Evolutionary conservation across 2,888 invertebrate species (phyloP).

Genomic region (Thysanoteuthis rhombus): DNA sequence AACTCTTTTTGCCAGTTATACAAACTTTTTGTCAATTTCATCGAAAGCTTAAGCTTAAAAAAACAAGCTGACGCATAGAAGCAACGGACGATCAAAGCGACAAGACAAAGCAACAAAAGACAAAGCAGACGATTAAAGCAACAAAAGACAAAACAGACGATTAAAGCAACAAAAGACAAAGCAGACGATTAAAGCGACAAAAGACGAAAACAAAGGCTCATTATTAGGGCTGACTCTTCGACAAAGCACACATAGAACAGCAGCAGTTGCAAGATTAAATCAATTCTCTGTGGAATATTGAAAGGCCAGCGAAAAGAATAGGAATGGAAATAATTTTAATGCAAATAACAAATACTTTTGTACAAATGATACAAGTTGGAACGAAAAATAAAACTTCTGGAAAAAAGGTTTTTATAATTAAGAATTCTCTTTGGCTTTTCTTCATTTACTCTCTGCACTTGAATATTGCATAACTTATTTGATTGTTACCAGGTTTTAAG

Average conservation of each 20-base stretch:
- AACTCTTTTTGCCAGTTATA: not conserved
- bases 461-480: not conserved
- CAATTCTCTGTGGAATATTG: not conserved
- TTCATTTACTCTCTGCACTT: not conserved
- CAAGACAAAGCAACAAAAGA: no score
- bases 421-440: not conserved
- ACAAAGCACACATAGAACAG: no score
- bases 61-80: not conserved
- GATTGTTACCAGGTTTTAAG: not conserved
- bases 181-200: no score
- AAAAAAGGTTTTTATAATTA: not conserved
- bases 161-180: no score
- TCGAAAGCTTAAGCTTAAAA: not conserved
- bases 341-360: no score
- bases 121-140: no score
- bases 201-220: not conserved
- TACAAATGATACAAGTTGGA: slow-evolving; percentile 12
- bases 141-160: no score
- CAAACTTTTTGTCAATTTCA: not conserved
- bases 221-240: no score
- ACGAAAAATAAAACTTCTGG: not conserved
- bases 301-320: not conserved
- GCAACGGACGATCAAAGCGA: not conserved
- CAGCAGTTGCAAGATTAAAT: not conserved
- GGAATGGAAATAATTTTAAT: not conserved